Percentiles rank a stretch among this genome's conserved stretches.
Conservation (phyloP, 92 coral and sea anemone genomes). For the Zoanthus sansibaricus region DNA sequence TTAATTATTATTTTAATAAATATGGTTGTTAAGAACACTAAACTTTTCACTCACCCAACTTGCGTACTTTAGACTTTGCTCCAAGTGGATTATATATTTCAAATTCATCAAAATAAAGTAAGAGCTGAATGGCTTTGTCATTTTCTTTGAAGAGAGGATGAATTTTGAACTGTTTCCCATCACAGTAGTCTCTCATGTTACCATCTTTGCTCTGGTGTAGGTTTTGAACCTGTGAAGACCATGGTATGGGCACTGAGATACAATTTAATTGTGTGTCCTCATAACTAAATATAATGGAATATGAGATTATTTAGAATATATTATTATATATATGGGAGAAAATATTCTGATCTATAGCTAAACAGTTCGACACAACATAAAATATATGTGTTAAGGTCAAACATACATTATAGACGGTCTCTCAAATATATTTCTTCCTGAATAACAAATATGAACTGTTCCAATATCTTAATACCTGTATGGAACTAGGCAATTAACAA, state of each 20-base stretch:
- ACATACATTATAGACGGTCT: neutral
- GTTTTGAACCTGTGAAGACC: constrained; percentile 38
- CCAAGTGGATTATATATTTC: constrained; percentile 72
- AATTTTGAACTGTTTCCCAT: constrained; percentile 49
- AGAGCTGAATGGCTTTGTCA: constrained; percentile 57
- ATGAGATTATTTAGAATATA: neutral
- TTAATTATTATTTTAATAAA: too few species aligned
- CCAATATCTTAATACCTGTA: neutral
- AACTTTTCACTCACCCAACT: constrained; percentile 54
- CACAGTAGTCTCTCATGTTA: constrained; percentile 72
- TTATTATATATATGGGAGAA: neutral
- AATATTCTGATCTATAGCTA: neutral
- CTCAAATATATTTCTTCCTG: neutral
- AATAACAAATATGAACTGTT: neutral
- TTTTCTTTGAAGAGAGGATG: constrained; percentile 64
- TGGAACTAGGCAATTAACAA: neutral
- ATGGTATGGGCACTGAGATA: neutral
- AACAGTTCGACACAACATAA: neutral
- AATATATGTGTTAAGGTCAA: neutral
- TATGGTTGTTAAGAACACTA: neutral
- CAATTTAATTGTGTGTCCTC: neutral
- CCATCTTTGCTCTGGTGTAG: constrained; percentile 60
- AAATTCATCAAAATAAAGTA: constrained; percentile 71
- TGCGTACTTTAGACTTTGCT: constrained; percentile 59
- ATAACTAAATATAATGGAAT: neutral